Evolutionary conservation across 2,113 vertebrate genomes (phyloP).

Genomic region (Semicossyphus pulcher): DNA sequence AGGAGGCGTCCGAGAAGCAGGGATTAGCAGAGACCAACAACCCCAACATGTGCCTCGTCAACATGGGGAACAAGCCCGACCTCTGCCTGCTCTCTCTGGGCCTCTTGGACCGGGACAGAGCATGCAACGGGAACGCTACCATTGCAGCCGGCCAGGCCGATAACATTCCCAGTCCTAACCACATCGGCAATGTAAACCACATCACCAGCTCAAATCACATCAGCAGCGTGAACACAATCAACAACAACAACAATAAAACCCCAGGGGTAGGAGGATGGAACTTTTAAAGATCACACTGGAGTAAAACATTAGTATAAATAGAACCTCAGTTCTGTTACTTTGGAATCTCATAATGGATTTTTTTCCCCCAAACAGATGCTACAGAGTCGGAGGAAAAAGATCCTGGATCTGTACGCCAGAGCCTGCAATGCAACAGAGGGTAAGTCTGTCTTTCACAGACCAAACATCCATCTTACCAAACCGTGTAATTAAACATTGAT

Average conservation of each 20-base stretch:
- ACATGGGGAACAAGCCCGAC: constrained; percentile 82
- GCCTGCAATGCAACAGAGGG: constrained; percentile 94
- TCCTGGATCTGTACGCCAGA: constrained; percentile 92
- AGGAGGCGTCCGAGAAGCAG: constrained; percentile 94
- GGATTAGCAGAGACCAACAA: constrained; percentile 77
- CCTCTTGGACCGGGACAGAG: constrained; percentile 89
- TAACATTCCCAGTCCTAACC: constrained; percentile 57
- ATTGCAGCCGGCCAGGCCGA: constrained; percentile 68
- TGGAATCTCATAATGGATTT: not conserved
- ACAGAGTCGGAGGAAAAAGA: constrained; percentile 97
- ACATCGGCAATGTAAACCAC: constrained; percentile 66
- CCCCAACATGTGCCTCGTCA: constrained; percentile 68
- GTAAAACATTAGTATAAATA: constrained; percentile 39
- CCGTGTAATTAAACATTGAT: not conserved
- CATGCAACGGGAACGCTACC: constrained; percentile 69
- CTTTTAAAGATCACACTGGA: constrained; percentile 9
- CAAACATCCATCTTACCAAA: not conserved
- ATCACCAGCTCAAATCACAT: constrained; percentile 64
- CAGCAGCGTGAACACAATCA: constrained; percentile 75
- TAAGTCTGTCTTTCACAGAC: constrained; percentile 65
- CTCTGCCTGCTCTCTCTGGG: constrained; percentile 94
- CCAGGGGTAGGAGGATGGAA: constrained; percentile 86
- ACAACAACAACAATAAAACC: constrained; percentile 87
- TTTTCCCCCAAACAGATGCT: constrained; percentile 82
- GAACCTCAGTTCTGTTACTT: constrained; percentile 17